Evolutionary conservation across 2,888 invertebrate genomes (phyloP).

Genomic region (Heliconius aoede): DNA sequence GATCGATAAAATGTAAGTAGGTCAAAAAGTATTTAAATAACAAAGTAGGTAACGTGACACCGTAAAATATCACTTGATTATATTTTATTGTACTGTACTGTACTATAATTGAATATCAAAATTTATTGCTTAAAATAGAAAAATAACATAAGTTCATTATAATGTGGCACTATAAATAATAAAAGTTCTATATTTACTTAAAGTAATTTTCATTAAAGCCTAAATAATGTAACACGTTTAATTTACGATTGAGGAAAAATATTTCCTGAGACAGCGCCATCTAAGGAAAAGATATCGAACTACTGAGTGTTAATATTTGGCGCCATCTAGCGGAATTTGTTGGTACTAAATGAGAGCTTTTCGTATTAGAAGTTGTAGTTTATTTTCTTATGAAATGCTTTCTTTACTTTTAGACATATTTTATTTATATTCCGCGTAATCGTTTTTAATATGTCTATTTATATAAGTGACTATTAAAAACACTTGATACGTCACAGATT

Average conservation of each 20-base stretch:
- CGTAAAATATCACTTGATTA: not conserved
- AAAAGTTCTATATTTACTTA: not conserved
- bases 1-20: slow-evolving; percentile 15
- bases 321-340: slow-evolving; percentile 42
- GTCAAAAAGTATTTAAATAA: slow-evolving; percentile 24
- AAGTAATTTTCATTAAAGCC: not conserved
- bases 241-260: not conserved
- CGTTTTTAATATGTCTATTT: not conserved
- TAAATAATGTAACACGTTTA: not conserved
- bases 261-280: slow-evolving; percentile 32
- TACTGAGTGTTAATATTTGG: slow-evolving; percentile 4
- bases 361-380: not conserved
- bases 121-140: not conserved
- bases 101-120: not conserved
- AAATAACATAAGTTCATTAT: not conserved
- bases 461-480: not conserved
- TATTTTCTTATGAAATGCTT: not conserved
- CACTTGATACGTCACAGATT: not conserved
- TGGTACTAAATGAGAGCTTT: slow-evolving; percentile 17
- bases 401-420: not conserved
- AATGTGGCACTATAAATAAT: not conserved
- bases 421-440: too few relatives aligned
- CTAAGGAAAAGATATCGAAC: slow-evolving; percentile 32
- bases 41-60: slow-evolving; percentile 5
- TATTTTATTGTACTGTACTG: too few relatives aligned